These are phyloP conservation scores for Oryctolagus cuniculus DNA, from an alignment of 2,113 vertebrate species.

Conservation along the genomic window DNA sequence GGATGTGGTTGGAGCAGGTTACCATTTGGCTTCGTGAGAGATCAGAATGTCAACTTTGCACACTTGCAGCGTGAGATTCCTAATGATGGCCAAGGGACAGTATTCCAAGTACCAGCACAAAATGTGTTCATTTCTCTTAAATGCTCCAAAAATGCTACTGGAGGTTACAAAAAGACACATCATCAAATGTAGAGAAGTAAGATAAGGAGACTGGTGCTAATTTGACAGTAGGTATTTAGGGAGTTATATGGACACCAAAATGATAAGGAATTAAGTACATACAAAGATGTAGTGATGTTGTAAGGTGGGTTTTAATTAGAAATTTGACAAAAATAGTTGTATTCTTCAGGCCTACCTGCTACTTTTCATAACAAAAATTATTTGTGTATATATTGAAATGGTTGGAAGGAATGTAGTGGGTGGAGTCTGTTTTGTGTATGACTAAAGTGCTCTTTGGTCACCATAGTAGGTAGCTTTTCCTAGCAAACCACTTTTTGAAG, in stretches of 20 bases:
- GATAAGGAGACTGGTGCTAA: background rate
- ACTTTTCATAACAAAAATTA: slow-evolving; percentile 32
- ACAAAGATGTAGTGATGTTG: background rate
- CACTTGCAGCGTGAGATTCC: background rate
- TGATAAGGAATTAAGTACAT: background rate
- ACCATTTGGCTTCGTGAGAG: background rate
- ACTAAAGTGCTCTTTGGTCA: background rate
- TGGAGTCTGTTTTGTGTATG: background rate
- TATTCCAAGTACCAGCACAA: background rate
- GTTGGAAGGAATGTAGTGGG: background rate
- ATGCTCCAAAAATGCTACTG: background rate
- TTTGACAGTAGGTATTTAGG: background rate
- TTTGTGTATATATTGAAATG: background rate
- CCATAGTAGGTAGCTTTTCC: background rate
- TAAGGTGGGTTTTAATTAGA: slow-evolving; percentile 21
- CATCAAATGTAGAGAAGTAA: background rate
- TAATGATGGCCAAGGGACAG: background rate
- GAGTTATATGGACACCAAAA: background rate
- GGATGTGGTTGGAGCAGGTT: accelerated
- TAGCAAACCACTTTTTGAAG: background rate
- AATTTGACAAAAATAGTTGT: background rate
- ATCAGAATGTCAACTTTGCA: background rate
- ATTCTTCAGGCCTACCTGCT: background rate
- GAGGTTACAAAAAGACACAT: slow-evolving; percentile 35
- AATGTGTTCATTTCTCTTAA: background rate